phyloP scores from a whole-genome alignment of 2,797 vertebrate species.

The Pangasius mekongensis region DNA sequence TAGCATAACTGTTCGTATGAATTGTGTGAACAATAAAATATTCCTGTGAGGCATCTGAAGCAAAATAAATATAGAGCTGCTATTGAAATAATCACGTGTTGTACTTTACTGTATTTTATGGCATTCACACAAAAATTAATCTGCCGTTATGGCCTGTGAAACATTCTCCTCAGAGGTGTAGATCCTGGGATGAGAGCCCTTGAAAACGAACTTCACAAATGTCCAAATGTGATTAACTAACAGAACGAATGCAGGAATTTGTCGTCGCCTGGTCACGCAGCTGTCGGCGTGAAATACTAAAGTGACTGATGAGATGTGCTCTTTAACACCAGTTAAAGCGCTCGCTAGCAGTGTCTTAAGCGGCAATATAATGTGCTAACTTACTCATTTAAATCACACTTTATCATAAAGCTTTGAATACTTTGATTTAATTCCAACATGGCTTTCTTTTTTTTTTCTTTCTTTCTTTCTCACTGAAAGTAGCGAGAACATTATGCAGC shows the following conservation, averaged over 20 bases:
- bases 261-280: constrained; percentile 12
- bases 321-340: neutral
- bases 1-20: too few relatives aligned
- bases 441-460: too few relatives aligned
- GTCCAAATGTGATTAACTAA: neutral
- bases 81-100: too few relatives aligned
- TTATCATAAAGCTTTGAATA: neutral
- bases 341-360: neutral
- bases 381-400: neutral
- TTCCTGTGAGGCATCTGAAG: too few relatives aligned
- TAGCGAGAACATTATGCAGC: neutral
- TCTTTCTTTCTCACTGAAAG: neutral
- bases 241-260: neutral
- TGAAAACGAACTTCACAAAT: neutral
- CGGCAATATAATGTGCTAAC: neutral
- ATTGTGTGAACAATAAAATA: too few relatives aligned
- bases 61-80: too few relatives aligned
- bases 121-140: too few relatives aligned
- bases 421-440: neutral
- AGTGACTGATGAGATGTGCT: neutral
- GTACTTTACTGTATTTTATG: too few relatives aligned
- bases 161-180: too few relatives aligned
- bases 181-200: neutral
- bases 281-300: neutral
- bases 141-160: neutral